These are phyloP conservation scores for Pocillopora verrucosa DNA, from an alignment of 64 coral and sea anemone species.

Conservation along the genomic window DNA sequence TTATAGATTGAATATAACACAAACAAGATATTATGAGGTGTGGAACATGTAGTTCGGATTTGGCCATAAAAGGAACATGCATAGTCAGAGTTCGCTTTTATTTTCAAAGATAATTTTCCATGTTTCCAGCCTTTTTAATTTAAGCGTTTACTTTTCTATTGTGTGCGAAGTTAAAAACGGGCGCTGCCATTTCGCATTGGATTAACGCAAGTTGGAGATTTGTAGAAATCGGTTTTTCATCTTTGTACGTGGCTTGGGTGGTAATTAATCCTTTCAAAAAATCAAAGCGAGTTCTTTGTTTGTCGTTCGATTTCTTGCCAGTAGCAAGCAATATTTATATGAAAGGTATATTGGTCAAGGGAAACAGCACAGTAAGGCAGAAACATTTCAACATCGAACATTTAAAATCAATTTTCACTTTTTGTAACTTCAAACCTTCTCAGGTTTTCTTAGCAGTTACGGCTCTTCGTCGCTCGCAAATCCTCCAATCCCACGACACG, in stretches of 20 bases:
- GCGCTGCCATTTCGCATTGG: neutral
- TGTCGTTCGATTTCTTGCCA: neutral
- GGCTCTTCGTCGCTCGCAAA: neutral
- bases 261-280: slow-evolving; percentile 21
- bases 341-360: slow-evolving; percentile 15
- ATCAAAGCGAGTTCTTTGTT: neutral
- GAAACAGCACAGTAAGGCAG: neutral
- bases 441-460: neutral
- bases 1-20: slow-evolving; percentile 47
- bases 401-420: slow-evolving; percentile 13
- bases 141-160: neutral
- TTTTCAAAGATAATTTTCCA: neutral
- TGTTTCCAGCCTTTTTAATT: neutral
- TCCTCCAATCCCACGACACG: neutral
- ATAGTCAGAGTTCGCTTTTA: too few relatives aligned
- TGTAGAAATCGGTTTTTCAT: neutral
- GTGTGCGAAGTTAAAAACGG: neutral
- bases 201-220: neutral
- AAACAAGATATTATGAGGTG: slow-evolving; percentile 39
- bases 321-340: neutral
- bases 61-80: neutral
- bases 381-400: slow-evolving; percentile 5
- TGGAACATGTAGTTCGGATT: neutral
- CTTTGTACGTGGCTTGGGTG: neutral
- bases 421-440: neutral